Conservation (phyloP, 1,140 invertebrate genomes). For the Brachionus koreanus region DNA sequence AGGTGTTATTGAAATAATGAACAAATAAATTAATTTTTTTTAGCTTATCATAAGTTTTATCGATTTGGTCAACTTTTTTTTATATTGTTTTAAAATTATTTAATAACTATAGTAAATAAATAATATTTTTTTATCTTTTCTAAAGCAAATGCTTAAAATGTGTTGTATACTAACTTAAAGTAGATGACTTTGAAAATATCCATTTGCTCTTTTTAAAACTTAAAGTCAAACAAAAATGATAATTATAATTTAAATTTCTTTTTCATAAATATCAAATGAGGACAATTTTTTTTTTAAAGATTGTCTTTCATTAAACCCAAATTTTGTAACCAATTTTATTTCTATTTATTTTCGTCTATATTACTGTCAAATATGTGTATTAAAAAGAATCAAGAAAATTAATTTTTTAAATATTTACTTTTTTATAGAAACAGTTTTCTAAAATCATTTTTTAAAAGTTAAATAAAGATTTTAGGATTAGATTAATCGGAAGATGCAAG, state of each 20-base stretch:
- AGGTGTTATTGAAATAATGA: too few species aligned
- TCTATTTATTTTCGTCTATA: not conserved
- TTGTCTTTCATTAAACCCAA: not conserved
- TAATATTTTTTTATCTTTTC: not conserved
- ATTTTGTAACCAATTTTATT: not conserved
- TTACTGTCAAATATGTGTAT: not conserved
- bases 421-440: not conserved
- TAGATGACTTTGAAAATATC: not conserved
- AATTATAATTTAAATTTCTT: not conserved
- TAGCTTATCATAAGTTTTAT: not conserved
- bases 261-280: not conserved
- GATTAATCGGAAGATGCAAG: not conserved
- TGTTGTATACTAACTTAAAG: not conserved
- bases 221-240: not conserved
- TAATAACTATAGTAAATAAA: too few species aligned
- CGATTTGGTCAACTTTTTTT: not conserved
- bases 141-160: not conserved
- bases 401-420: not conserved
- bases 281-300: not conserved
- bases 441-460: not conserved
- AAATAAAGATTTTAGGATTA: not conserved
- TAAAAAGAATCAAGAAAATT: not conserved
- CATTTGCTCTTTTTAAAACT: not conserved
- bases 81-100: not conserved
- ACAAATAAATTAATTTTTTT: not conserved